Evolutionary conservation across 1,140 invertebrate genomes (phyloP).

Genomic region (Leptinotarsa undecemlineata): DNA sequence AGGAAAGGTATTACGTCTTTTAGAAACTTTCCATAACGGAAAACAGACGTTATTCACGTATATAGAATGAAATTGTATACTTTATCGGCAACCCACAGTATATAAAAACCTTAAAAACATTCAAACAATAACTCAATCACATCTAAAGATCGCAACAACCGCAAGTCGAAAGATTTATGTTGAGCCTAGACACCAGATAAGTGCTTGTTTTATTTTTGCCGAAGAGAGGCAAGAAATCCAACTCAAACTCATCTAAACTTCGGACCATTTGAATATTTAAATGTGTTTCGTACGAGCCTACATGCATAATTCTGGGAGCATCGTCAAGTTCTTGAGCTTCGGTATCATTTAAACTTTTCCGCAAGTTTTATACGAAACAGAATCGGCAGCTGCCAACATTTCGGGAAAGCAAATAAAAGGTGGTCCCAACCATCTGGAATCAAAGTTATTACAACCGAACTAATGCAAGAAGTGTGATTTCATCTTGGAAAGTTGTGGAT

Average conservation of each 20-base stretch:
- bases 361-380: constrained; percentile 21
- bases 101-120: too few relatives aligned
- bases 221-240: not conserved
- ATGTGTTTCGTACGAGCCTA: not conserved
- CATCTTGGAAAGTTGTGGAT: constrained; percentile 15
- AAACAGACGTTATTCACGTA: too few relatives aligned
- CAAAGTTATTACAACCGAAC: constrained; percentile 19
- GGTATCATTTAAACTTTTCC: constrained; percentile 18
- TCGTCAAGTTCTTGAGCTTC: constrained; percentile 11
- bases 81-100: too few relatives aligned
- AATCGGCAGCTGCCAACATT: constrained; percentile 13
- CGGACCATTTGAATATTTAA: not conserved
- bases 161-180: too few relatives aligned
- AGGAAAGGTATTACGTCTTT: too few relatives aligned
- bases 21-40: too few relatives aligned
- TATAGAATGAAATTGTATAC: too few relatives aligned
- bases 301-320: constrained; percentile 14
- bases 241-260: not conserved
- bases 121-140: too few relatives aligned
- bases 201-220: too few relatives aligned
- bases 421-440: constrained; percentile 11
- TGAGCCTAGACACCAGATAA: too few relatives aligned
- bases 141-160: too few relatives aligned
- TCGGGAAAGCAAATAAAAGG: constrained; percentile 18
- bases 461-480: constrained; percentile 9